Evolutionary conservation across 2,888 invertebrate genomes (phyloP), one percentile per base, ranked within the genome.

Genomic region (Sisyra nigra): DNA sequence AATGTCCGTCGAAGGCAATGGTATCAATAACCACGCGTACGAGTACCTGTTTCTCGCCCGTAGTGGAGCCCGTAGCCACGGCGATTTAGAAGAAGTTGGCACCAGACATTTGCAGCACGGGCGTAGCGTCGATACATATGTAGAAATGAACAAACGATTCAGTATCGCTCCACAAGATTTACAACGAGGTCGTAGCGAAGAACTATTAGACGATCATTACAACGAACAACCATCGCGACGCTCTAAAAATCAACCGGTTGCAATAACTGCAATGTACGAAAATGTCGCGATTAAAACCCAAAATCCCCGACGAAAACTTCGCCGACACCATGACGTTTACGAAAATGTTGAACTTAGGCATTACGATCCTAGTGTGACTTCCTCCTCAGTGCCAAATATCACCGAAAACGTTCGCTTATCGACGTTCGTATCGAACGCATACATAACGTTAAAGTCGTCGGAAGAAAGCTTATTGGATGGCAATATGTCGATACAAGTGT

Each of bases 61-160:
- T 50, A 74, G 76, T 50, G 74, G 74, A 8, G 76, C 77, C 34
- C 68, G 78, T 50, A 77, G 78, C 57, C 80, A 80, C 56, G 74
- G 76, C 53, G 80, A 81, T 59, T 64, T 80, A 53, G 79, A 76
- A 54, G 78, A 80, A 49, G 61, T 76, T 53, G 62, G 73, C 55
- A 44, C 54, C 52, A 49, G 62, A 3, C 57, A 60, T 34, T 65
- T 82, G 55, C 69, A 75, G 51, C 79, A 80, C 62, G 80, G 80
- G 34, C 72, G 80, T 42, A 81, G 80, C 49, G 74, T 80, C 50
- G 82, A 83, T 60, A 81, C 82, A 54, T 83, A 82, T 69, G 80
- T 81, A 14, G 81, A 82, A 58, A 74, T 80, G 69, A 79, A 76
- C 51, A 71, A 73, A 2, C 66, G 69, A 2, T 66, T 67, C 50